These are phyloP conservation scores for Vanessa atalanta DNA, from an alignment of 1,140 invertebrate genomes.

Conservation along the genomic window DNA sequence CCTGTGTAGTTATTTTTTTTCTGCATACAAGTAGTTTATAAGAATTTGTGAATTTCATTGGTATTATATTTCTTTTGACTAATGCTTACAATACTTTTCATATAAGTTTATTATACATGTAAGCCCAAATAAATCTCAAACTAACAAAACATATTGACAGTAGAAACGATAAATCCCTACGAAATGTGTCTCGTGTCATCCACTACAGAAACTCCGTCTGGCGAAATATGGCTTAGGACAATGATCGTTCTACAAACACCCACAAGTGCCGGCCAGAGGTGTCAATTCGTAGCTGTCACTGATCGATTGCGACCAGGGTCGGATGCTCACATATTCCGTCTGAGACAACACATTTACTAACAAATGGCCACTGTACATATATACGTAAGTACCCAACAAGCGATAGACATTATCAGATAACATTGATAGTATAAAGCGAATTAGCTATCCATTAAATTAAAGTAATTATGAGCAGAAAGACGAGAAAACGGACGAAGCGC, in stretches of 20 bases:
- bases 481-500: conserved; percentile 30
- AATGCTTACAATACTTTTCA: no score
- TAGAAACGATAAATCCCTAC: conserved; percentile 6
- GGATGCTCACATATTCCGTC: conserved; percentile 20
- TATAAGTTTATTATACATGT: background rate
- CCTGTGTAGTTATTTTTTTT: no score
- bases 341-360: conserved; percentile 29
- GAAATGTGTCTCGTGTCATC: conserved; percentile 24
- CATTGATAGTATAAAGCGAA: conserved; percentile 36
- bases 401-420: background rate
- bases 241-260: conserved; percentile 34
- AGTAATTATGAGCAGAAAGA: conserved; percentile 44
- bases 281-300: conserved; percentile 59
- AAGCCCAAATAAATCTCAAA: background rate
- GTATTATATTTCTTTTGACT: no score
- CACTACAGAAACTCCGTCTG: conserved; percentile 6
- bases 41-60: no score
- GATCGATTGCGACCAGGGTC: conserved; percentile 55
- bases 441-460: conserved; percentile 58
- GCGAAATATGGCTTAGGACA: conserved; percentile 27
- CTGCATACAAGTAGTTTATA: no score
- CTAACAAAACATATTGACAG: conserved; percentile 2
- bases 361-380: conserved; percentile 14
- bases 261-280: conserved; percentile 41
- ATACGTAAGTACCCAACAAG: background rate